phyloP scores from a whole-genome alignment of 1,140 invertebrate species.

The Penaeus japonicus region DNA sequence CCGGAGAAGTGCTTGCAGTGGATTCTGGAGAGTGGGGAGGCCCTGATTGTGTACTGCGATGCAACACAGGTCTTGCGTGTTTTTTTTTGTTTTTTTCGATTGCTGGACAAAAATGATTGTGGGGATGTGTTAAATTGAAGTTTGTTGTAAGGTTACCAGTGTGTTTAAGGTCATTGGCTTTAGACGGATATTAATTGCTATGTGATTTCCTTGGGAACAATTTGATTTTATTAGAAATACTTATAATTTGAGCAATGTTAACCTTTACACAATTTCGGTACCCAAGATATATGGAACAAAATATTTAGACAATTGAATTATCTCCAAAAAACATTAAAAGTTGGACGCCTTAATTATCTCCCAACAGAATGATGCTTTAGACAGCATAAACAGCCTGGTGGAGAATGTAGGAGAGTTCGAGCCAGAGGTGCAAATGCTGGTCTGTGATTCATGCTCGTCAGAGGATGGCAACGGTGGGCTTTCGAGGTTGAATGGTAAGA shows the following conservation, averaged over 20 bases:
- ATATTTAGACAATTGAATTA: no score
- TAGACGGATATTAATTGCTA: no score
- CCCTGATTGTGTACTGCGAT: conserved; percentile 71
- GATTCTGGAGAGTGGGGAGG: conserved; percentile 69
- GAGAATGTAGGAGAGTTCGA: conserved; percentile 63
- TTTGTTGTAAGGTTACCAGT: conserved; percentile 62
- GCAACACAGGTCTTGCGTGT: conserved; percentile 67
- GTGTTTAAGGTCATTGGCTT: no score
- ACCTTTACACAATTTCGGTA: no score
- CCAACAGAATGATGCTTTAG: conserved; percentile 27
- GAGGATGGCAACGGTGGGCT: conserved; percentile 8
- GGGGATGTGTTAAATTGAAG: conserved; percentile 64
- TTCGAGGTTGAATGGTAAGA: conserved; percentile 34
- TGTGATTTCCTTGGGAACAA: no score
- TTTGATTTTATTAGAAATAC: no score
- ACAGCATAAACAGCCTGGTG: conserved; percentile 21
- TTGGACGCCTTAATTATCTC: neutral
- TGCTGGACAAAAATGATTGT: neutral
- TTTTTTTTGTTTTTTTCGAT: neutral
- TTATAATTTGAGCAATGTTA: no score
- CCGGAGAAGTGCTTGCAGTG: conserved; percentile 65
- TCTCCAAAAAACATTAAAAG: no score
- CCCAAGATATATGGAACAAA: no score
- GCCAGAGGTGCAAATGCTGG: conserved; percentile 67
- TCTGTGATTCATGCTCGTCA: conserved; percentile 65